A percentile compares a stretch with the other conserved stretches of the same genome.
Conservation (phyloP, 1,140 invertebrate species). For the Neelides sp. region DNA sequence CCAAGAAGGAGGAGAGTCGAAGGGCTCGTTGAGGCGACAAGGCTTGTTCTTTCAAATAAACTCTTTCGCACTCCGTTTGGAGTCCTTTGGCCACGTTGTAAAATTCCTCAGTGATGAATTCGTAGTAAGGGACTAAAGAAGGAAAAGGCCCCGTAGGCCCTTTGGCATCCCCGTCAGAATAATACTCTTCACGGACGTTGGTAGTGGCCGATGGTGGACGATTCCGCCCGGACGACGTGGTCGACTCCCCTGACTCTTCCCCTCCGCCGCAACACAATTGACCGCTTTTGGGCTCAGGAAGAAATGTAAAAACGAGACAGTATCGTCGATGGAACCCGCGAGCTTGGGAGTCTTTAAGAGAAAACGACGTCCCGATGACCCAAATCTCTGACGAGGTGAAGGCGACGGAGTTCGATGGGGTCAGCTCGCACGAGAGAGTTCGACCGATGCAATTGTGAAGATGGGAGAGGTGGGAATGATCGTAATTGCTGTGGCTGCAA, state of each 20-base stretch:
- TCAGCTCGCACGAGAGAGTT: slow-evolving; percentile 29
- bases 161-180: slow-evolving; percentile 23
- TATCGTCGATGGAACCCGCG: slow-evolving; percentile 27
- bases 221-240: too few species aligned
- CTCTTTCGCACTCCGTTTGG: slow-evolving; percentile 27
- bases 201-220: background rate
- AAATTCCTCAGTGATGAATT: slow-evolving; percentile 30
- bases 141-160: slow-evolving; percentile 13
- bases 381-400: slow-evolving; percentile 29
- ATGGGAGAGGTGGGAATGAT: slow-evolving; percentile 29
- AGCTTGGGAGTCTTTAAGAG: slow-evolving; percentile 28
- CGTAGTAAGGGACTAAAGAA: slow-evolving; percentile 28
- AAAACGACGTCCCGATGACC: slow-evolving; percentile 29
- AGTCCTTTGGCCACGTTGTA: slow-evolving; percentile 25
- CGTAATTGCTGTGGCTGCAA: slow-evolving; percentile 30
- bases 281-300: slow-evolving; percentile 10
- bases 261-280: background rate
- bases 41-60: slow-evolving; percentile 29
- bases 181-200: slow-evolving; percentile 13
- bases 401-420: slow-evolving; percentile 27
- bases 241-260: background rate
- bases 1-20: slow-evolving; percentile 18
- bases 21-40: slow-evolving; percentile 25
- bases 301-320: slow-evolving; percentile 28
- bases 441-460: slow-evolving; percentile 26